Evolutionary conservation across 1,140 invertebrate genomes (phyloP).

Genomic region (Drosophila seguyi): DNA sequence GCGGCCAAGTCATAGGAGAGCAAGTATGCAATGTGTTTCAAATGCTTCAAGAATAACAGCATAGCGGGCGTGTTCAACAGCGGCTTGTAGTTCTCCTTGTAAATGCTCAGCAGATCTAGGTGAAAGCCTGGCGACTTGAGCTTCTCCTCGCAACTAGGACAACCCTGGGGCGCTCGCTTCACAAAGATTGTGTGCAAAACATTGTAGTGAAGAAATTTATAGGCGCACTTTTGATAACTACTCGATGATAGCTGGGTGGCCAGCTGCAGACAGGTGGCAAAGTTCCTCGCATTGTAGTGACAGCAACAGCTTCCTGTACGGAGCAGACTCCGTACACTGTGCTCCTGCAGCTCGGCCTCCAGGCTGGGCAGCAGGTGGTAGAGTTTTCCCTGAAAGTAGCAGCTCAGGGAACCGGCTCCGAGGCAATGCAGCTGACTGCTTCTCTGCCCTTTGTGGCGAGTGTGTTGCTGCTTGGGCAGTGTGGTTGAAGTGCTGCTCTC

Average conservation of each 20-base stretch:
- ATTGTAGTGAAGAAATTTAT: conserved; percentile 76
- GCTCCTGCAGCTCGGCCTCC: conserved; percentile 64
- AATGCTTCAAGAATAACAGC: conserved; percentile 73
- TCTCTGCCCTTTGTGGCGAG: conserved; percentile 47
- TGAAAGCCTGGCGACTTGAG: conserved; percentile 71
- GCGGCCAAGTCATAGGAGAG: conserved; percentile 70
- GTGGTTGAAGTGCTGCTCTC: conserved; percentile 61
- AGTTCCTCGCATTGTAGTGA: conserved; percentile 67
- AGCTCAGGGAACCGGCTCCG: conserved; percentile 49
- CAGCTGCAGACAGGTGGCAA: conserved; percentile 58
- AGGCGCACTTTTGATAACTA: conserved; percentile 74
- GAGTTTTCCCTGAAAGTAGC: conserved; percentile 76
- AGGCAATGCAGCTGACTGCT: conserved; percentile 69
- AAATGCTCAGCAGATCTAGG: conserved; percentile 57
- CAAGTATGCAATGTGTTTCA: conserved; percentile 74
- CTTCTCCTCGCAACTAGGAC: conserved; percentile 70
- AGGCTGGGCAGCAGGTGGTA: conserved; percentile 63
- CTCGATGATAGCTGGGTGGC: conserved; percentile 42
- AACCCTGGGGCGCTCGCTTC: conserved; percentile 52
- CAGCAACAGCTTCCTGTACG: conserved; percentile 78
- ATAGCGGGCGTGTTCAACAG: conserved; percentile 42
- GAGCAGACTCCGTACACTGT: conserved; percentile 60
- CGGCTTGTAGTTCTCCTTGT: conserved; percentile 60
- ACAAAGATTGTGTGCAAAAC: conserved; percentile 72
- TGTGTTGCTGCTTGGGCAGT: conserved; percentile 50